Conservation (phyloP, 2,888 invertebrate genomes). For the Phorcus lineatus region DNA sequence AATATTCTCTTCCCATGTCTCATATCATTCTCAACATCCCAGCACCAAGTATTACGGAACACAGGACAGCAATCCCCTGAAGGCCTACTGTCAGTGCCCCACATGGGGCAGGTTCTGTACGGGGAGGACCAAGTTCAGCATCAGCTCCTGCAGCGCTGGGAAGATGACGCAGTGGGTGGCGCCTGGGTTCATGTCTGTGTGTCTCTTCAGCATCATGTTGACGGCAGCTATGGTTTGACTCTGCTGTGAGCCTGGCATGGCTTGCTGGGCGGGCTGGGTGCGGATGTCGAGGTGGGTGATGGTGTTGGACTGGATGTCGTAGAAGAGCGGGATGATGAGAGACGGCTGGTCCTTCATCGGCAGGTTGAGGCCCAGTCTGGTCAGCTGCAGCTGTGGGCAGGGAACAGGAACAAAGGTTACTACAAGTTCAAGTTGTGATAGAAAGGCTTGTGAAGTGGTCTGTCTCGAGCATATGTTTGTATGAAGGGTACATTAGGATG, state of each 20-base stretch:
- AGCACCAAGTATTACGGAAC: too few species aligned
- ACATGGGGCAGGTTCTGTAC: constrained; percentile 71
- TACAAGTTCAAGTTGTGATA: too few species aligned
- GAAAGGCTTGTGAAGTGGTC: too few species aligned
- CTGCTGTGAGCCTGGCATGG: constrained; percentile 77
- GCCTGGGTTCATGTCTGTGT: constrained; percentile 57
- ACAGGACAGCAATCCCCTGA: too few species aligned
- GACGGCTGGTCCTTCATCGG: constrained; percentile 81
- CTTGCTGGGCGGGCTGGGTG: constrained; percentile 10
- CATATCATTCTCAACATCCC: too few species aligned
- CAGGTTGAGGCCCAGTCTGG: constrained; percentile 79
- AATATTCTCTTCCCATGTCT: too few species aligned
- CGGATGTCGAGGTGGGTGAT: constrained; percentile 18
- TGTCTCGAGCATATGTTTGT: too few species aligned
- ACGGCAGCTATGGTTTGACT: constrained; percentile 58
- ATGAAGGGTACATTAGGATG: too few species aligned
- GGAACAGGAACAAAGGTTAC: too few species aligned
- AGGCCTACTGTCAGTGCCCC: neutral
- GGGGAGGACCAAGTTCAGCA: constrained; percentile 88
- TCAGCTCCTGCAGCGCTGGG: constrained; percentile 91
- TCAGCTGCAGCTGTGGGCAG: constrained; percentile 82
- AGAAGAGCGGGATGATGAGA: constrained; percentile 90
- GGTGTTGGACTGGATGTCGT: constrained; percentile 89
- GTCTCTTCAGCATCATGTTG: constrained; percentile 68
- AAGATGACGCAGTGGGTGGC: constrained; percentile 89